A percentile compares a stretch with the other conserved stretches of the same genome.
phyloP scores from a whole-genome alignment of 2,113 vertebrate genomes.

The Oceanodroma tethys region DNA sequence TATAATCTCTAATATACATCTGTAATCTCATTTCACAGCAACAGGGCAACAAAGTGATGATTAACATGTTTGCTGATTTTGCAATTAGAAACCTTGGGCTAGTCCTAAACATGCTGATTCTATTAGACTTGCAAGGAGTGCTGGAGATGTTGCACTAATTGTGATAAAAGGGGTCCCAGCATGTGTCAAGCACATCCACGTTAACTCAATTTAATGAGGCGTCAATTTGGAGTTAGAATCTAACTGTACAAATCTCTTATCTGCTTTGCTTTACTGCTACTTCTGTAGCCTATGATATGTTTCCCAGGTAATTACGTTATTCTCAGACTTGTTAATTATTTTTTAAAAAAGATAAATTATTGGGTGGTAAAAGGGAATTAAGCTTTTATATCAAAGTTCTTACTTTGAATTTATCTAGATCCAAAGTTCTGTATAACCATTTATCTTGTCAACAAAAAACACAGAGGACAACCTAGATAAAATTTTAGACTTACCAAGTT shows the following conservation, averaged over 20 bases:
- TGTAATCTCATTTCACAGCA: slow-evolving; percentile 3
- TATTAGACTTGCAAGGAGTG: not conserved
- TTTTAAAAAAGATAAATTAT: not conserved
- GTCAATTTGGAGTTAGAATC: not conserved
- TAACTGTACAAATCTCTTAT: not conserved
- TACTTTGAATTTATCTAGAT: not conserved
- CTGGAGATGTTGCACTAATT: slow-evolving; percentile 62
- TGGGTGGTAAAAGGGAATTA: not conserved
- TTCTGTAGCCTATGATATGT: not conserved
- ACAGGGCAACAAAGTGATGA: not conserved
- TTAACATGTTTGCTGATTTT: slow-evolving; percentile 19
- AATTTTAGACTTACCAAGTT: not conserved
- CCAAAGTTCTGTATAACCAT: not conserved
- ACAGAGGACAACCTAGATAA: not conserved
- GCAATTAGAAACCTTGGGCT: slow-evolving; percentile 9
- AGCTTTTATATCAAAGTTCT: not conserved
- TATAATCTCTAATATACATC: not conserved
- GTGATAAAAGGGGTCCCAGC: slow-evolving; percentile 65
- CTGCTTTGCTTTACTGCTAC: not conserved
- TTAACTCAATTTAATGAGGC: slow-evolving; percentile 67
- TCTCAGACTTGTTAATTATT: not conserved
- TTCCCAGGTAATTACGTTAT: not conserved
- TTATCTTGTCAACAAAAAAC: not conserved
- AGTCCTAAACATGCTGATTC: slow-evolving; percentile 2
- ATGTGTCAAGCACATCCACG: slow-evolving; percentile 50